A percentile compares a stretch with the other conserved stretches of the same genome.
These are phyloP conservation scores for Pterostichus niger DNA, from an alignment of 2,888 invertebrate species.

Conservation along the genomic window DNA sequence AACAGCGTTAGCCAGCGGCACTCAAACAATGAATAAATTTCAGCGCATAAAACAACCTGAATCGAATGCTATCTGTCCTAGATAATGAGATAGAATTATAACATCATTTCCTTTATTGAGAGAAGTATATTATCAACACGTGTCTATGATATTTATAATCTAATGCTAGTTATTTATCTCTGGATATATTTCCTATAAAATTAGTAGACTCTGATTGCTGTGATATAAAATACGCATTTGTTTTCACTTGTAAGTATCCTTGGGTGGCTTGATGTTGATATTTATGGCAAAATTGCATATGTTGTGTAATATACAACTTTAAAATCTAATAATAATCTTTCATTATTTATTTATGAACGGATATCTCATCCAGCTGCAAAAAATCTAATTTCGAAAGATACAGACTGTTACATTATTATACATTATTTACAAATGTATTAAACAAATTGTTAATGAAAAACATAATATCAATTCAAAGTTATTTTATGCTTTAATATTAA, in stretches of 20 bases:
- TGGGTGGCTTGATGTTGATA: neutral
- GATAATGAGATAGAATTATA: constrained; percentile 55
- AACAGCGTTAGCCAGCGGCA: constrained; percentile 57
- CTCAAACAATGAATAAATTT: constrained; percentile 62
- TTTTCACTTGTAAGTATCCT: constrained; percentile 1
- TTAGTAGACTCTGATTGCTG: constrained; percentile 11
- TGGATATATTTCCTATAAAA: constrained; percentile 17
- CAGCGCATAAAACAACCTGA: neutral
- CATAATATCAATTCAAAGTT: too few relatives aligned
- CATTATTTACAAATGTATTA: too few relatives aligned
- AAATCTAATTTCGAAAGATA: too few relatives aligned
- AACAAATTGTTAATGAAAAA: too few relatives aligned
- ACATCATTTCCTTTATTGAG: constrained; percentile 57
- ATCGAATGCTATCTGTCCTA: constrained; percentile 9
- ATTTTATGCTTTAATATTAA: too few relatives aligned
- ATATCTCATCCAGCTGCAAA: too few relatives aligned
- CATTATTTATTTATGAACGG: too few relatives aligned
- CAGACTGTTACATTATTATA: too few relatives aligned
- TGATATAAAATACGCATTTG: neutral
- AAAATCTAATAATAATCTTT: too few relatives aligned
- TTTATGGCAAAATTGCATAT: too few relatives aligned
- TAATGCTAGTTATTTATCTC: neutral
- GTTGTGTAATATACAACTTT: too few relatives aligned
- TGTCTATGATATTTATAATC: constrained; percentile 19
- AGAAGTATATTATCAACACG: constrained; percentile 53